phyloP scores from a whole-genome alignment of 2,888 invertebrate species.

The Drosophila barbarae region DNA sequence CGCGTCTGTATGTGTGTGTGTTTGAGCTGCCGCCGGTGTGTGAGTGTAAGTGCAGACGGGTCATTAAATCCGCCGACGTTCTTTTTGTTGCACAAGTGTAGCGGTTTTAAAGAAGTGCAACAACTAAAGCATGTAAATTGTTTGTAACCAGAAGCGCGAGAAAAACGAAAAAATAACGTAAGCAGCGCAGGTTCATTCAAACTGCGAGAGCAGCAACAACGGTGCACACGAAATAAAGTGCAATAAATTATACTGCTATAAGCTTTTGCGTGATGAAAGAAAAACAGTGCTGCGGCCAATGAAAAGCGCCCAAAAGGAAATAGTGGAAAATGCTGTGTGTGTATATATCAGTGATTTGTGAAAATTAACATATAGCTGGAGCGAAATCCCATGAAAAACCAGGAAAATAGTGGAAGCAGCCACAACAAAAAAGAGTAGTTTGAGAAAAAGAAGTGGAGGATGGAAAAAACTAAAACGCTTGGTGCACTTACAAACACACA shows the following conservation, averaged over 20 bases:
- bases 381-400: conserved; percentile 21
- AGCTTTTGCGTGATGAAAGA: conserved; percentile 58
- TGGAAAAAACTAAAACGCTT: conserved; percentile 29
- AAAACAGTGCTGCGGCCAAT: conserved; percentile 41
- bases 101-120: conserved; percentile 68
- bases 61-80: conserved; percentile 51
- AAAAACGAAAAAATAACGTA: conserved; percentile 11
- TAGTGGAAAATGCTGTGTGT: conserved; percentile 32
- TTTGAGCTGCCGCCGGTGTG: conserved; percentile 33
- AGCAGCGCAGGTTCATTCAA: conserved; percentile 67
- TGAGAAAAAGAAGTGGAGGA: conserved; percentile 19
- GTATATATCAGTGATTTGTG: conserved; percentile 50
- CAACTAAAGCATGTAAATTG: conserved; percentile 56
- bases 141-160: conserved; percentile 61
- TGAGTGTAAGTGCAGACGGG: conserved; percentile 56
- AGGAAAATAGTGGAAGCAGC: conserved; percentile 53
- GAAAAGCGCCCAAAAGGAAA: conserved; percentile 42
- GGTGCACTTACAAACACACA: conserved; percentile 28
- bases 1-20: conserved; percentile 27
- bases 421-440: conserved; percentile 44
- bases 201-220: conserved; percentile 53
- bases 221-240: conserved; percentile 52
- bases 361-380: conserved; percentile 65
- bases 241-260: conserved; percentile 65
- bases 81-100: conserved; percentile 75